Evolutionary conservation across 2,888 invertebrate species (phyloP), one percentile per base, ranked within the genome.

Genomic region (Drosophila gaucha): DNA sequence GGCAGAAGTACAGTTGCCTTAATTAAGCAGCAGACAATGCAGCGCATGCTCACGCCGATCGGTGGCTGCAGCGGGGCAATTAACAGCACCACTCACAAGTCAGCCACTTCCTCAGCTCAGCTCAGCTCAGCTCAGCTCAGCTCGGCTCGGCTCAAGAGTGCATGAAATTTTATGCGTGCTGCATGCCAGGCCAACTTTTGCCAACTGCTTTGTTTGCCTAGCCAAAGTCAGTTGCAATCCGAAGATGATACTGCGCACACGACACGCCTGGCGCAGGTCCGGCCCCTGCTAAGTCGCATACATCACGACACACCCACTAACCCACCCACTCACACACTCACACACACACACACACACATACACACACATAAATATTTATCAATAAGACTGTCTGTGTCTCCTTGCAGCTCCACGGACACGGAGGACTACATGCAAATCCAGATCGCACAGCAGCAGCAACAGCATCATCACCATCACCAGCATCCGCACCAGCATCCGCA

Each of bases 361-460:
- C 55, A 35, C 6, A 30, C 14, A n/a, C n/a, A n/a, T n/a, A n/a
- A n/a, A n/a, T n/a, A 44, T 20, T 4, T 2, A 22, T 16, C 14
- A 9, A 20, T 26, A 1, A 28, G 16, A n/a, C 6, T 26, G 6
- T 16, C 9, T 16, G 14, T 3, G 3, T 58, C n/a, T 22, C 30
- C n/a, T 50, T 57, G 22, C 59, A 92, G 92, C 74, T 92, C 92
- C 69, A 91, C 92, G 28, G 92, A 92, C 47, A 91, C 91, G 58
- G 92, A 92, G 84, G 92, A 92, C 80, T 92, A 92, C 68, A 94
- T 94, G 92, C 94, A 94, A 90, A 94, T 94, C 90, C 93, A 94
- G 82, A 93, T 93, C 58, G 92, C 92, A 69, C 90, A 90, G 65
- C 91, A 89, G 52, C 90, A 89, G 9, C 74, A 78, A n/a, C 80